These are phyloP conservation scores for Pungitius pungitius DNA, from an alignment of 2,113 vertebrate genomes.

Conservation along the genomic window DNA sequence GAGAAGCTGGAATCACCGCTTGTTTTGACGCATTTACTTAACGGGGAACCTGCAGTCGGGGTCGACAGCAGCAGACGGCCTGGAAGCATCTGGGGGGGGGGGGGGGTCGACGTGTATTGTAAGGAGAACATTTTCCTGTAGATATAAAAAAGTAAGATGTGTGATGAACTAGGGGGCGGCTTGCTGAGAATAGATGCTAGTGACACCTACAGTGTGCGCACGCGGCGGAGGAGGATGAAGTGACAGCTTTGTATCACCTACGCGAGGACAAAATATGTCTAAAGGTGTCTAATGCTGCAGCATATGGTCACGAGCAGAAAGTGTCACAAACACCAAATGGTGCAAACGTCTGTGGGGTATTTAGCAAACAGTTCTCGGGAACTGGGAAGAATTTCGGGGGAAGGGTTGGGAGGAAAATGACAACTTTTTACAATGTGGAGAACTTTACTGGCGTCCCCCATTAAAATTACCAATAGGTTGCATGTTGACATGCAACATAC, in stretches of 20 bases:
- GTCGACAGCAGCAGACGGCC: constrained; percentile 42
- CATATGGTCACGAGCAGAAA: constrained; percentile 66
- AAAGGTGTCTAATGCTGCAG: constrained; percentile 52
- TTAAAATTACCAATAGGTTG: constrained; percentile 19
- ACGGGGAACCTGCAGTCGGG: constrained; percentile 28
- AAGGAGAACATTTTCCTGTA: constrained; percentile 58
- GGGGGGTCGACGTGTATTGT: constrained; percentile 58
- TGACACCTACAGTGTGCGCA: constrained; percentile 21
- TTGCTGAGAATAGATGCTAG: constrained; percentile 16
- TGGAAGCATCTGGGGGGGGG: constrained; percentile 54
- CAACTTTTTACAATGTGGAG: constrained; percentile 53
- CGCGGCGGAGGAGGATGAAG: constrained; percentile 7
- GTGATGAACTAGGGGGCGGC: constrained; percentile 3
- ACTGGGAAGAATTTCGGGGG: constrained; percentile 54
- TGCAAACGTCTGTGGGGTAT: constrained; percentile 51
- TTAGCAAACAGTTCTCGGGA: constrained; percentile 39
- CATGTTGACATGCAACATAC: constrained; percentile 5
- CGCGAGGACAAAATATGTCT: constrained; percentile 31
- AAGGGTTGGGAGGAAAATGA: constrained; percentile 49
- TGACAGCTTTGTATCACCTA: constrained; percentile 7
- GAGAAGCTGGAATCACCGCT: constrained; percentile 19
- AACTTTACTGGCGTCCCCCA: constrained; percentile 33
- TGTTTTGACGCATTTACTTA: constrained; percentile 33
- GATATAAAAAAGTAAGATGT: constrained; percentile 38
- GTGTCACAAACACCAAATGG: constrained; percentile 57